These are phyloP conservation scores for Harpalus rufipes DNA, from an alignment of 2,888 invertebrate genomes.

Conservation along the genomic window DNA sequence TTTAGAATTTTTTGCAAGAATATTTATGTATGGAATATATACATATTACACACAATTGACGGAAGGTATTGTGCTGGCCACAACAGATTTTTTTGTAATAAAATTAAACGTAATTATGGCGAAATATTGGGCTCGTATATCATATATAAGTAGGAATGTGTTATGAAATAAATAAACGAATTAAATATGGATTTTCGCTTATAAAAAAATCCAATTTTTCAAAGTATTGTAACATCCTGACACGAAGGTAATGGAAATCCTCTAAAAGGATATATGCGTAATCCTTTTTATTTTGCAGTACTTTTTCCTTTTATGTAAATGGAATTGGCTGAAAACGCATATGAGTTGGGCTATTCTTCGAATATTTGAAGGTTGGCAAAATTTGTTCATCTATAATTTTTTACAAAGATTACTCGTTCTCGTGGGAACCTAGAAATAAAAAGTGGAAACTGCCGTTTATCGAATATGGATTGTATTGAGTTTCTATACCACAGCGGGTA, in stretches of 20 bases:
- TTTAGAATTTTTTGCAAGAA: too few species aligned
- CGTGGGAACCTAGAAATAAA: slow-evolving; percentile 30
- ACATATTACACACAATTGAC: too few species aligned
- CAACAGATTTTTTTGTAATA: too few species aligned
- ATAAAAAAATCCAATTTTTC: slow-evolving; percentile 39
- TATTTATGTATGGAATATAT: too few species aligned
- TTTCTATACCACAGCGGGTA: slow-evolving; percentile 52
- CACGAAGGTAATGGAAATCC: slow-evolving; percentile 47
- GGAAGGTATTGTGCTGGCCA: too few species aligned
- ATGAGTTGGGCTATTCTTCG: slow-evolving; percentile 34
- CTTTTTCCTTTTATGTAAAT: slow-evolving; percentile 47
- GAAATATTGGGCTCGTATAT: too few species aligned
- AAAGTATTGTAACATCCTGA: slow-evolving; percentile 25
- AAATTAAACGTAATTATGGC: too few species aligned
- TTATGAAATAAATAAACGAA: slow-evolving; percentile 6
- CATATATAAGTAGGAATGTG: background rate
- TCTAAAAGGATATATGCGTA: slow-evolving; percentile 45
- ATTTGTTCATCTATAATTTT: slow-evolving; percentile 56
- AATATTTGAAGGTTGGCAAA: slow-evolving; percentile 19
- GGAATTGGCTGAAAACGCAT: slow-evolving; percentile 53
- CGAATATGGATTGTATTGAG: slow-evolving; percentile 61
- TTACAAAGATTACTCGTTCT: slow-evolving; percentile 55
- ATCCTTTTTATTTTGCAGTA: slow-evolving; percentile 49
- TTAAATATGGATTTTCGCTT: slow-evolving; percentile 28
- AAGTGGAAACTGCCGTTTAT: slow-evolving; percentile 52